Percentiles rank a stretch among this genome's conserved stretches.
phyloP scores from a whole-genome alignment of 2,797 vertebrate genomes.

The Clamator glandarius region DNA sequence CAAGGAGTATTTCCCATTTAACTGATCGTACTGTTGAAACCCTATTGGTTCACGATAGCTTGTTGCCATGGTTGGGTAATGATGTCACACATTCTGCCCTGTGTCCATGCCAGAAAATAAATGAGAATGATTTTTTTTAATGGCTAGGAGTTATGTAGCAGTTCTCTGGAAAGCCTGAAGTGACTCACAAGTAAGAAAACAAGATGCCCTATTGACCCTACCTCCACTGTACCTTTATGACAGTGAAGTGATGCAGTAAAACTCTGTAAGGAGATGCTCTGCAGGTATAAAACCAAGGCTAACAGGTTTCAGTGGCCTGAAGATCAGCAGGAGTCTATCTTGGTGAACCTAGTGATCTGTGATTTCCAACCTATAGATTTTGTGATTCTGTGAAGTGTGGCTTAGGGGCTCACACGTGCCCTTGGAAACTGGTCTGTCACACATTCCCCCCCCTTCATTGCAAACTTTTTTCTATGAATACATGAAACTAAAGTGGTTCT shows the following conservation, averaged over 20 bases:
- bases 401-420: not conserved
- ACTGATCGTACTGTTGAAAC: not conserved
- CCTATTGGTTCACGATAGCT: not conserved
- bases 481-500: not conserved
- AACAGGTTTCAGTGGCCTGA: not conserved
- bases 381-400: not conserved
- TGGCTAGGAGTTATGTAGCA: not conserved
- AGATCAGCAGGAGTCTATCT: not conserved
- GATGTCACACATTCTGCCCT: conserved; percentile 38
- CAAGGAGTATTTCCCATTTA: not conserved
- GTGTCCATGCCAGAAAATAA: conserved; percentile 24
- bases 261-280: not conserved
- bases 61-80: conserved; percentile 23
- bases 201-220: not conserved
- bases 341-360: too few species aligned
- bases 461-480: too few species aligned
- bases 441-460: too few species aligned
- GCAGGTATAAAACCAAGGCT: not conserved
- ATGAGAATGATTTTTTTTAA: conserved; percentile 17
- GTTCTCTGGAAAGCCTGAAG: conserved; percentile 21
- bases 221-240: not conserved
- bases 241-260: not conserved
- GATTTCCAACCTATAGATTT: too few species aligned
- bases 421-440: not conserved
- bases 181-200: not conserved